These are phyloP conservation scores for Sogatella furcifera DNA, from an alignment of 1,140 invertebrate species.

Conservation along the genomic window DNA sequence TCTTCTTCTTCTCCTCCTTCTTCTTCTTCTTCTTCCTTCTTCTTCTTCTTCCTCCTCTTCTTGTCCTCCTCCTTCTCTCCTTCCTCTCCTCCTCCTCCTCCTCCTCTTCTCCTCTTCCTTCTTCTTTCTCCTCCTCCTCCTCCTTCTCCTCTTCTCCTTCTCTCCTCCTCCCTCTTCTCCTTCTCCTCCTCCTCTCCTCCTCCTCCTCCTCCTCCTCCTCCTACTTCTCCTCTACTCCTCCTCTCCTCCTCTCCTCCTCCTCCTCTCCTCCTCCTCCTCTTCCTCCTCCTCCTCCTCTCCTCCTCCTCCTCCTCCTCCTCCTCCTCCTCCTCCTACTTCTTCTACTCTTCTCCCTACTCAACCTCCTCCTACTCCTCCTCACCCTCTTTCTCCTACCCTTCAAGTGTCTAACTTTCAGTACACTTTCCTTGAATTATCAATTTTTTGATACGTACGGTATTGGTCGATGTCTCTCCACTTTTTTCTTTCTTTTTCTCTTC, in stretches of 20 bases:
- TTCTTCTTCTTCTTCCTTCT: neutral
- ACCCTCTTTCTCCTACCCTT: too few relatives aligned
- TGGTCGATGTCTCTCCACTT: too few relatives aligned
- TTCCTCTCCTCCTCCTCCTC: neutral
- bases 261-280: neutral
- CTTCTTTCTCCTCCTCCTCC: neutral
- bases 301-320: too few relatives aligned
- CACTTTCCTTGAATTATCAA: too few relatives aligned
- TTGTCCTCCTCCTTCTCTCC: neutral
- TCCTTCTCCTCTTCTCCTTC: too few relatives aligned
- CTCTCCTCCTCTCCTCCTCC: neutral
- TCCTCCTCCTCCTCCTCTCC: neutral
- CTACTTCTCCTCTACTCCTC: neutral
- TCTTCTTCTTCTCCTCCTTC: too few relatives aligned
- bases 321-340: neutral
- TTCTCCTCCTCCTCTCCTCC: too few relatives aligned
- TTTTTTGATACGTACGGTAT: too few relatives aligned
- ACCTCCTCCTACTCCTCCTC: neutral
- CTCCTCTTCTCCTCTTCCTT: neutral
- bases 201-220: neutral
- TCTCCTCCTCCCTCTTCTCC: too few relatives aligned
- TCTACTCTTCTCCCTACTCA: neutral
- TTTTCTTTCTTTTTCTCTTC: neutral
- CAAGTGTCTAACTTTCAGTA: too few relatives aligned
- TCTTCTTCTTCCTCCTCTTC: neutral